Evolutionary conservation across 2,888 invertebrate genomes (phyloP).

Genomic region (Disparrhopalites patrizii): DNA sequence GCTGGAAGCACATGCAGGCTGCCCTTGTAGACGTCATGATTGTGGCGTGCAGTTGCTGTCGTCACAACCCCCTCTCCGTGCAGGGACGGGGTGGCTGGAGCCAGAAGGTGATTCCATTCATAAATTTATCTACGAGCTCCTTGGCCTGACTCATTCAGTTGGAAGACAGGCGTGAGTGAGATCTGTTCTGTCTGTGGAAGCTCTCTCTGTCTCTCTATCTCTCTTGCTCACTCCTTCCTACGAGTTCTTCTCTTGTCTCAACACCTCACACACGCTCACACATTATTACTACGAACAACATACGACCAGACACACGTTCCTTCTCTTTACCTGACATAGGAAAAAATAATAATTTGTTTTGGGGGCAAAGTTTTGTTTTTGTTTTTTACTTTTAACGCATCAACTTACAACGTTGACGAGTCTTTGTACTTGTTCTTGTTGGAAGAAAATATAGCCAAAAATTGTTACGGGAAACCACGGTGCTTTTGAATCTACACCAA

Average conservation of each 20-base stretch:
- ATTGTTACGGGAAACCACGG: too few species aligned
- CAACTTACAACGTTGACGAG: too few species aligned
- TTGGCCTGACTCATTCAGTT: slow-evolving; percentile 46
- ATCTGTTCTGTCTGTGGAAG: slow-evolving; percentile 12
- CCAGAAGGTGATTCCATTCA: slow-evolving; percentile 48
- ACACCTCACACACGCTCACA: too few species aligned
- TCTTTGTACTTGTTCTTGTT: too few species aligned
- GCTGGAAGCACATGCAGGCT: slow-evolving; percentile 19
- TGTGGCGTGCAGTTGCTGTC: slow-evolving; percentile 34
- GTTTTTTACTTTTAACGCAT: too few species aligned
- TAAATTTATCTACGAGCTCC: slow-evolving; percentile 45
- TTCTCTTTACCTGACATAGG: neutral
- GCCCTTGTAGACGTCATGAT: slow-evolving; percentile 24
- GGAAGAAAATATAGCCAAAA: too few species aligned
- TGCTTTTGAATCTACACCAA: too few species aligned
- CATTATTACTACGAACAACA: slow-evolving; percentile 13
- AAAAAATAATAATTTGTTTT: too few species aligned
- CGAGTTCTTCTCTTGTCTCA: slow-evolving; percentile 14
- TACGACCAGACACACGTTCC: slow-evolving; percentile 13
- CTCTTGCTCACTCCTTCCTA: slow-evolving; percentile 10
- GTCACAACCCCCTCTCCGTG: slow-evolving; percentile 46
- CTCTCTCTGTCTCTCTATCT: slow-evolving; percentile 13
- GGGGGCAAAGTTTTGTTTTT: too few species aligned
- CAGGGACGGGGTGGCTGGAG: slow-evolving; percentile 42
- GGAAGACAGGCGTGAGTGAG: slow-evolving; percentile 31